Conservation (phyloP, 23 tunicate species). For the Phallusia fumigata region DNA sequence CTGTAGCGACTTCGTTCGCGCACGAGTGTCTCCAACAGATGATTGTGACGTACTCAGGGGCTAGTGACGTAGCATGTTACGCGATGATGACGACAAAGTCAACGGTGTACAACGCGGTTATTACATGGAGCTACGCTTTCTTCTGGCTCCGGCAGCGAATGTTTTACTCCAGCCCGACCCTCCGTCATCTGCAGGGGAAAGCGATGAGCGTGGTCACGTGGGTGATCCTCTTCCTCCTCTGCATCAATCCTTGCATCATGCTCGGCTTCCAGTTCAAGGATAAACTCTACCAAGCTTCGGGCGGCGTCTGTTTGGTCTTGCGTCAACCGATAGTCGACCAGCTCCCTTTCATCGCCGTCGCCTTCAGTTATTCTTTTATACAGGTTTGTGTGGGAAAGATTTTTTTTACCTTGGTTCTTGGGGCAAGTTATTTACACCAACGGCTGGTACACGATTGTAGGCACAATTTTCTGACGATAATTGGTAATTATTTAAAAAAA, state of each 20-base stretch:
- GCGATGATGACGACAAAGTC: conserved; percentile 29
- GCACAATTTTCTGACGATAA: no score
- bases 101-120: conserved; percentile 23
- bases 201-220: conserved; percentile 19
- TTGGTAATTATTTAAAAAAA: no score
- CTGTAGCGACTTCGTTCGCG: conserved; percentile 7
- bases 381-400: conserved; percentile 25
- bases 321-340: not conserved
- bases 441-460: no score
- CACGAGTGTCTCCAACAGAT: conserved; percentile 24
- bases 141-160: conserved; percentile 36
- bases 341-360: conserved; percentile 16
- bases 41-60: conserved; percentile 18
- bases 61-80: conserved; percentile 13
- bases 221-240: conserved; percentile 11
- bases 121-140: conserved; percentile 30
- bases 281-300: not conserved
- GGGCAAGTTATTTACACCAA: no score
- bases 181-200: conserved; percentile 19
- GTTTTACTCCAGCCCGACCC: conserved; percentile 24
- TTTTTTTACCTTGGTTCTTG: no score
- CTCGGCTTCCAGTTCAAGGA: conserved; percentile 54
- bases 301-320: conserved; percentile 28
- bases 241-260: conserved; percentile 33
- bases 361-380: conserved; percentile 43